Base-by-base conservation (phyloP, 2,888 invertebrate genomes). In the Lamellibrachia satsuma region DNA sequence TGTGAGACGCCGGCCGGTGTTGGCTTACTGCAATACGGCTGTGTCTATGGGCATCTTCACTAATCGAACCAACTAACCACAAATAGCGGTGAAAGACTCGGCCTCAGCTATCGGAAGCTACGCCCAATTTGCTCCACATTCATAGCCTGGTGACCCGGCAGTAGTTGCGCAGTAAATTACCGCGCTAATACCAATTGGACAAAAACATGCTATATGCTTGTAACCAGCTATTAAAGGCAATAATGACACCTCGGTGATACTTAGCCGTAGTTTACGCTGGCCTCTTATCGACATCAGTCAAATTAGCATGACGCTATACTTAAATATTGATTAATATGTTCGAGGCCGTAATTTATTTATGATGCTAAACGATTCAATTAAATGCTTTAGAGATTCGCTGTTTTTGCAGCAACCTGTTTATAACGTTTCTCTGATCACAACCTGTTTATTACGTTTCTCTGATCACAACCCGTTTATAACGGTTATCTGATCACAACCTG, bases 201-300 rank as follows among this genome's bases (percentile, higher is more conserved):
- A 75, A 75, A 75, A 75, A 75, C 75, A 75, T 75, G 75, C 75
- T 75, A 75, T 75, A 75, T 15, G 75, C 75, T 22, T 75, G 75
- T 22, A 75, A 75, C 75, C 75, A n/a, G 75, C 75, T 75, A 75
- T 75, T 75, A 75, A 75, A 75, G 75, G 75, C n/a, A 75, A 75
- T 75, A 75, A 75, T 75, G 75, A 75, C 75, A n/a, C 75, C 75
- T 75, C 75, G 75, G 75, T 75, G 75, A 75, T 75, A n/a, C 75
- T 75, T 75, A 75, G n/a, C 75, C 75, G 75, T 75, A 75, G 75
- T 75, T 75, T 75, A 75, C 75, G 75, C n/a, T 15, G 75, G 22
- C 22, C 6, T 4, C 75, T 75, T 75, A 75, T 75, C 75, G n/a
- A 22, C 75, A 75, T 22, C 75, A 75, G 22, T 15, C 22, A 75